Conservation (phyloP, 1,140 invertebrate species). For the Cydia strobilella region DNA sequence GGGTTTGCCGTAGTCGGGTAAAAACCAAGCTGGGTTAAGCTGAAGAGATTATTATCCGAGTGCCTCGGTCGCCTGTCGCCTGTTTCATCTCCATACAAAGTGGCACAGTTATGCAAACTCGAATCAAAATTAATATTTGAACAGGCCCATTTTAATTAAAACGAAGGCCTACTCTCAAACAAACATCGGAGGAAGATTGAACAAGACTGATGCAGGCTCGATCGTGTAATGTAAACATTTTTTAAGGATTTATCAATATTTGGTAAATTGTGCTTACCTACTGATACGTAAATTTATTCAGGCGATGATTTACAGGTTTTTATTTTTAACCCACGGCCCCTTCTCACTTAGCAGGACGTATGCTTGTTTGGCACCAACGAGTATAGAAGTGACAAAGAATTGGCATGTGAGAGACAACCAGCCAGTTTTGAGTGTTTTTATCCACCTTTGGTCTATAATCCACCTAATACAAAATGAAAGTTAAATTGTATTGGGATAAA, state of each 20-base stretch:
- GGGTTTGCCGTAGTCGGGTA: no score
- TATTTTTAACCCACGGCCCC: no score
- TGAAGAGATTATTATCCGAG: not conserved
- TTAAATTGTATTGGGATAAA: not conserved
- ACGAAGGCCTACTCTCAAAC: not conserved
- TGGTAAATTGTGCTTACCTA: not conserved
- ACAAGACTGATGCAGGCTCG: not conserved
- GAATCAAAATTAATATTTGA: slow-evolving; percentile 21
- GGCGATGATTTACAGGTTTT: no score
- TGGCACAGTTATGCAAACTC: slow-evolving; percentile 20
- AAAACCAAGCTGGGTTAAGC: no score
- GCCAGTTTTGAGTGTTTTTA: not conserved
- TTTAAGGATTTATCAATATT: slow-evolving; percentile 6
- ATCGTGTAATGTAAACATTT: slow-evolving; percentile 3
- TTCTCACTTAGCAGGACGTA: no score
- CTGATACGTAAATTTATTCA: not conserved
- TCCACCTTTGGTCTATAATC: not conserved
- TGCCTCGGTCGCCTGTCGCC: not conserved
- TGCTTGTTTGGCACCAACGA: no score
- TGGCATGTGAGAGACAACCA: no score
- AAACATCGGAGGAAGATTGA: not conserved
- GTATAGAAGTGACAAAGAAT: no score
- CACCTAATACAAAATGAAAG: not conserved
- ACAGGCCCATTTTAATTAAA: slow-evolving; percentile 25
- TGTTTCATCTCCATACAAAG: slow-evolving; percentile 11